Conservation (phyloP, 1,140 invertebrate genomes). For the Euwallacea similis region DNA sequence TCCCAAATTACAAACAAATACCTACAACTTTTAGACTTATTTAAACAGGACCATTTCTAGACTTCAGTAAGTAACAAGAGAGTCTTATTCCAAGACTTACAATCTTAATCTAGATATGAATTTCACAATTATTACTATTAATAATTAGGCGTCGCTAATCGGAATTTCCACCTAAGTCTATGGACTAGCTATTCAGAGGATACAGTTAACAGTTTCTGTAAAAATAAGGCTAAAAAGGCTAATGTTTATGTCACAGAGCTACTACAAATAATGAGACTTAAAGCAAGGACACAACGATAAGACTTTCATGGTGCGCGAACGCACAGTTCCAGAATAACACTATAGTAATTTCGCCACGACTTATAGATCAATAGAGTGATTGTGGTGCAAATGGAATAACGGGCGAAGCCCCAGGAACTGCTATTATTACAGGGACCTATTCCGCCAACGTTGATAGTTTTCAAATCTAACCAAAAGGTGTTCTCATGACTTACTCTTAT, state of each 20-base stretch:
- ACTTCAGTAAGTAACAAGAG: not conserved
- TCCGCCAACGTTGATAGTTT: too few species aligned
- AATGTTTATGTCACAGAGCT: constrained; percentile 7
- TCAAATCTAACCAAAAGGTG: too few species aligned
- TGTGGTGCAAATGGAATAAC: not conserved
- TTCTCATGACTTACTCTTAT: too few species aligned
- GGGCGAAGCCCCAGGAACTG: not conserved
- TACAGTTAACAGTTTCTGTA: constrained; percentile 6
- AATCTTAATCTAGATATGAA: not conserved
- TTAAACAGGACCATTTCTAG: constrained; percentile 1
- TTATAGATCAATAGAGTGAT: constrained; percentile 12
- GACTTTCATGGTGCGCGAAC: too few species aligned
- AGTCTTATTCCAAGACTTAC: constrained; percentile 1
- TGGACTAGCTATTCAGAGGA: constrained; percentile 2
- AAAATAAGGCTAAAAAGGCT: constrained; percentile 18
- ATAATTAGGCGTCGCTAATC: not conserved
- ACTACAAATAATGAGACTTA: not conserved
- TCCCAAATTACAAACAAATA: too few species aligned
- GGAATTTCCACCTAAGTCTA: constrained; percentile 2
- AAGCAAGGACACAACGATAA: too few species aligned
- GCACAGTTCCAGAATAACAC: too few species aligned
- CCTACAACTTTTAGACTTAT: constrained; percentile 3
- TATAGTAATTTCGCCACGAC: too few species aligned
- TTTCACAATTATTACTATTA: constrained; percentile 1
- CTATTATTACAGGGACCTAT: too few species aligned